Evolutionary conservation across 2,797 vertebrate genomes (phyloP).

Genomic region (Parauchenoglanis ngamensis): DNA sequence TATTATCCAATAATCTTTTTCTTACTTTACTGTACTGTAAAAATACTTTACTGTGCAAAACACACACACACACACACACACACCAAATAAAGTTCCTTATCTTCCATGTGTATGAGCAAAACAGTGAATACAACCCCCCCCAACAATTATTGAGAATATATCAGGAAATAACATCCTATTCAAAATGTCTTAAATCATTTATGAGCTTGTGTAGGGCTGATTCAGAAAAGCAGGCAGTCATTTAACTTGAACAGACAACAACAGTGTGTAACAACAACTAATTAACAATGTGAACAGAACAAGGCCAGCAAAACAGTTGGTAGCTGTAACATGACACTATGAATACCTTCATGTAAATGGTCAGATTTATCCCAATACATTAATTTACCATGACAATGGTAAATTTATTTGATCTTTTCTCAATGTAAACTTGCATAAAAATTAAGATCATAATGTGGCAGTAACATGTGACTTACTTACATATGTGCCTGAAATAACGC

Average conservation of each 20-base stretch:
- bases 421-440: background rate
- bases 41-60: background rate
- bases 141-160: background rate
- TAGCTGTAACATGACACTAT: background rate
- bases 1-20: background rate
- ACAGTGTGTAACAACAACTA: background rate
- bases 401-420: background rate
- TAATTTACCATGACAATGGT: background rate
- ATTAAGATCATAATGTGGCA: background rate
- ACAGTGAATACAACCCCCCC: no score
- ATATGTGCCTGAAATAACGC: background rate
- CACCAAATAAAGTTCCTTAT: background rate
- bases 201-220: background rate
- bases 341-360: background rate
- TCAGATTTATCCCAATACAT: background rate
- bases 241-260: conserved; percentile 3
- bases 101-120: background rate
- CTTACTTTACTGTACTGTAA: no score
- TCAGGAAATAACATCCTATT: background rate
- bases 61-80: background rate
- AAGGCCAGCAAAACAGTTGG: background rate
- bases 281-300: background rate
- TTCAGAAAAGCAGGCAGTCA: background rate
- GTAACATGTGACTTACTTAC: background rate
- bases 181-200: background rate